These are phyloP conservation scores for Coenobita brevimanus DNA, from an alignment of 1,140 invertebrate species.

Conservation along the genomic window DNA sequence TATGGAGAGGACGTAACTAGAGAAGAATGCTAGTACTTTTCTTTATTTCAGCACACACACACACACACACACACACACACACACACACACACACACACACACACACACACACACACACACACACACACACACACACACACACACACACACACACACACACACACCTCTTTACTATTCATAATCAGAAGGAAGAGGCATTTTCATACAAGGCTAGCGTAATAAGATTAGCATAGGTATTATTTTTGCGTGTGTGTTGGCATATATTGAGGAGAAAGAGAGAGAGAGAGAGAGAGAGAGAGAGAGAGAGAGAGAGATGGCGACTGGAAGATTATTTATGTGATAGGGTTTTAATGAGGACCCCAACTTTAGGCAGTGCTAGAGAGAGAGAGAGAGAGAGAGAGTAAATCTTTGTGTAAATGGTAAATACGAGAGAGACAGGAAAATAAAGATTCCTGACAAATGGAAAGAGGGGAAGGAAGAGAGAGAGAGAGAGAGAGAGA, in stretches of 20 bases:
- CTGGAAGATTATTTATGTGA: background rate
- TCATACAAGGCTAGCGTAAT: background rate
- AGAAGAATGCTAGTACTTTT: too few relatives aligned
- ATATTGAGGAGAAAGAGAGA: background rate
- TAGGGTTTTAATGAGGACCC: background rate
- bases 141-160: too few relatives aligned
- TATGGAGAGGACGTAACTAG: too few relatives aligned
- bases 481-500: conserved; percentile 5
- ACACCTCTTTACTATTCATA: too few relatives aligned
- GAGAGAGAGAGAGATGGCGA: background rate
- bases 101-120: too few relatives aligned
- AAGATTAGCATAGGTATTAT: too few relatives aligned
- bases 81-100: too few relatives aligned
- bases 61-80: too few relatives aligned
- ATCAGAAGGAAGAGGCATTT: background rate
- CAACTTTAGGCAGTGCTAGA: background rate
- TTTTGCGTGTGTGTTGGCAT: background rate
- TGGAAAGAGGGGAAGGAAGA: background rate
- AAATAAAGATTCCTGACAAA: too few relatives aligned
- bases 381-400: background rate
- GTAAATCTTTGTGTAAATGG: background rate
- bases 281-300: background rate
- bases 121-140: too few relatives aligned
- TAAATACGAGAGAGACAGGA: background rate
- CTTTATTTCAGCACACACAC: too few relatives aligned